These are phyloP conservation scores for Heterochromis multidens DNA, from an alignment of 2,113 vertebrate genomes.

Conservation along the genomic window DNA sequence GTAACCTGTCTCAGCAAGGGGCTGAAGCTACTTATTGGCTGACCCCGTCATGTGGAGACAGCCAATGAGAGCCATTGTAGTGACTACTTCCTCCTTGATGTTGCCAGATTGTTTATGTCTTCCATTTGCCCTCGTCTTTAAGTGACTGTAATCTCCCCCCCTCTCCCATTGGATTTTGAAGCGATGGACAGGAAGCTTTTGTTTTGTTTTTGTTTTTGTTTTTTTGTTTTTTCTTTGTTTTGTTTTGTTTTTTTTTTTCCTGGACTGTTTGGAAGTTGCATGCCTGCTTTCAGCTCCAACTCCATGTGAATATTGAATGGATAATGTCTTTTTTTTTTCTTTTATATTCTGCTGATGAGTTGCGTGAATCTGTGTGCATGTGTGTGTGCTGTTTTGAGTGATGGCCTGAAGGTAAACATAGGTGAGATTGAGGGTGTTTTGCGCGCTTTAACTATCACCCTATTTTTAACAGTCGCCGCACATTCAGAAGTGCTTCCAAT, in stretches of 20 bases:
- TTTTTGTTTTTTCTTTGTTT: background rate
- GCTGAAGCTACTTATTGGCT: constrained; percentile 33
- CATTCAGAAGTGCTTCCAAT: constrained; percentile 56
- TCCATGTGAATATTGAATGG: constrained; percentile 33
- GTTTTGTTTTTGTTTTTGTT: background rate
- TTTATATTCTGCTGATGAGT: constrained; percentile 22
- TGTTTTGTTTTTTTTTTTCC: background rate
- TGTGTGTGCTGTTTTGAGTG: background rate
- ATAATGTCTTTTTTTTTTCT: constrained; percentile 1
- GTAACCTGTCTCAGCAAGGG: constrained; percentile 41
- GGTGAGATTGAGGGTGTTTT: background rate
- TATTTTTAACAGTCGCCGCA: background rate
- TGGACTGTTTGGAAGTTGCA: constrained; percentile 49
- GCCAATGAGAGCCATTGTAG: constrained; percentile 41
- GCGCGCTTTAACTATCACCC: background rate
- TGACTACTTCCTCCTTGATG: constrained; percentile 47
- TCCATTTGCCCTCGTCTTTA: constrained; percentile 50
- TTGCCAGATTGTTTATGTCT: constrained; percentile 66
- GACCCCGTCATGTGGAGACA: background rate
- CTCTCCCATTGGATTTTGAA: background rate
- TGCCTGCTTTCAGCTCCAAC: constrained; percentile 49
- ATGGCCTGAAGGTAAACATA: background rate
- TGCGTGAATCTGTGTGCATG: background rate
- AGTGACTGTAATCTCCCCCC: background rate
- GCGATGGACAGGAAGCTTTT: background rate